Conservation (phyloP, 2,113 vertebrate species). For the Chionis minor region DNA sequence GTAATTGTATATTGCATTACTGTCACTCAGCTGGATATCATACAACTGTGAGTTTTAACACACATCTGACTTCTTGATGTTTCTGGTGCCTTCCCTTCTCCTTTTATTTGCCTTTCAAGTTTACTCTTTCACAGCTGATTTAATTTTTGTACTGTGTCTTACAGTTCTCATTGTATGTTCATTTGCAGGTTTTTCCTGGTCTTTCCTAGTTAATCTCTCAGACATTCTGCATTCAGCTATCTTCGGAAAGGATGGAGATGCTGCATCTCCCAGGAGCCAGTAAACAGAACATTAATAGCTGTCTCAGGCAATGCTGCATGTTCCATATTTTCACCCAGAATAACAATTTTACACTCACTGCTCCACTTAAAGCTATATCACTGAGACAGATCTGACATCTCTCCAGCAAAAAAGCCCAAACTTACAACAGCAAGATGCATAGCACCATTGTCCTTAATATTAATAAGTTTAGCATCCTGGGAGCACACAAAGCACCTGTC, state of each 20-base stretch:
- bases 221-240: neutral
- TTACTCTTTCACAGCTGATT: neutral
- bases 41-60: neutral
- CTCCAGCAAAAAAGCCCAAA: neutral
- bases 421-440: neutral
- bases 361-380: conserved; percentile 1
- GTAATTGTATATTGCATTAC: neutral
- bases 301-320: neutral
- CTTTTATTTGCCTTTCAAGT: neutral
- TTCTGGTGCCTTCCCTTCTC: neutral
- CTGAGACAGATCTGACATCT: neutral
- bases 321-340: conserved; percentile 32
- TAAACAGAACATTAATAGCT: conserved; percentile 7
- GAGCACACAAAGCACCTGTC: neutral
- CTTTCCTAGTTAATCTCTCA: neutral
- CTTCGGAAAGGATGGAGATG: neutral
- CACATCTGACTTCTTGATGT: neutral
- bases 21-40: neutral
- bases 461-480: neutral
- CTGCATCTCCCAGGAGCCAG: neutral
- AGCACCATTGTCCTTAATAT: neutral
- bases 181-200: neutral
- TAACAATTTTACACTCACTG: neutral
- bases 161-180: neutral
- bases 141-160: neutral